Evolutionary conservation across 2,113 vertebrate species (phyloP), one percentile per base, ranked within the genome.

Genomic region (Onychostoma macrolepis): DNA sequence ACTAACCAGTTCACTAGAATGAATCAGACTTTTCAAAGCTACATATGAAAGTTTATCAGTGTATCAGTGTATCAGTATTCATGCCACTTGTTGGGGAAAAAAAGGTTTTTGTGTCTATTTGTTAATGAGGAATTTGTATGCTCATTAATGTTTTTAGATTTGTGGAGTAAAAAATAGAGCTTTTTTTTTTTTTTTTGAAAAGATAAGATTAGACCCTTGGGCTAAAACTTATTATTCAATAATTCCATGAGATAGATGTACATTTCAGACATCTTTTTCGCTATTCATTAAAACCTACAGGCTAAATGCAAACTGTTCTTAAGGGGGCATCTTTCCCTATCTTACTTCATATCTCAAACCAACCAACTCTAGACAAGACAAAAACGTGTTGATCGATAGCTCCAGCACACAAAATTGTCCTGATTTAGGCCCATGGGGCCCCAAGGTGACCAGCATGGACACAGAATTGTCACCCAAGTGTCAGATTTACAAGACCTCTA

Each of bases 401-500:
- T 2, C 7, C 19, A 38, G n/a, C 24, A 2, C 24, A 76, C 41
- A 43, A 48, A 76, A 26, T 21, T 8, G 7, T 75, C 36, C 26
- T 63, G 38, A 82, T 74, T 80, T 80, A 61, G 63, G 17, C 19
- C 53, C 19, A 71, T 28, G 11, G 84, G 61, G 28, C 36, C 65
- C 53, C 78, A 89, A 87, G 83, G 83, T 85, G 78, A 90, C 61
- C 41, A 61, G 26, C 38, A 85, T 58, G 30, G 80, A 69, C 53
- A 19, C 36, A 36, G 72, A 36, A 83, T 53, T 38, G 71, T 61
- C 61, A 75, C 36, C 74, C 41, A 56, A 81, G 48, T 67, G 24
- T 41, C 26, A 56, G 74, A 83, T 90, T 85, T 90, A 87, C 78
- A 83, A 86, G 72, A 45, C 33, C n/a, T 85, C 61, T 15, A 74